Conservation (phyloP, 2,797 vertebrate species). For the Corythornis leucogaster region DNA sequence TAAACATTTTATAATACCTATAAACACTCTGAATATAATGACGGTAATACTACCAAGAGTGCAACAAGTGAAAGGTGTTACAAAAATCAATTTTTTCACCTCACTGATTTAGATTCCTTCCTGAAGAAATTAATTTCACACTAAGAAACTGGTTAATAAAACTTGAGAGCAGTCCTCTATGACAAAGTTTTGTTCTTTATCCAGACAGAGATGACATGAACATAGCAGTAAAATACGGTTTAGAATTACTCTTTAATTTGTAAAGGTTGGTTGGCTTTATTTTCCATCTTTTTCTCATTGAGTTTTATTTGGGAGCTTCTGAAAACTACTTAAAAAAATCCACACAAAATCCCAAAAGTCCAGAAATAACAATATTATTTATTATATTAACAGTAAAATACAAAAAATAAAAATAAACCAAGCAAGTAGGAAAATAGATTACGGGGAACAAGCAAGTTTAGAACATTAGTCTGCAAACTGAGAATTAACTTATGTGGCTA, state of each 20-base stretch:
- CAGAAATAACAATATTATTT: background rate
- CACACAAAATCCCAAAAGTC: background rate
- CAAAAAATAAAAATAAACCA: background rate
- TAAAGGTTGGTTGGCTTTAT: background rate
- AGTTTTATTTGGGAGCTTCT: background rate
- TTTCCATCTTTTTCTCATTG: background rate
- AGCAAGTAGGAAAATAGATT: background rate
- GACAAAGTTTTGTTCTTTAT: constrained; percentile 26
- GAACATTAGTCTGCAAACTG: too few species aligned
- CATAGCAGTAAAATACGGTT: background rate
- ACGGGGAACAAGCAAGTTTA: too few species aligned
- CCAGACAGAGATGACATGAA: background rate
- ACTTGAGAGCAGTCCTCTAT: constrained; percentile 35
- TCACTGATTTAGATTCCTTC: constrained; percentile 64
- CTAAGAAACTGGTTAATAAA: constrained; percentile 69
- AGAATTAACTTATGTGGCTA: background rate
- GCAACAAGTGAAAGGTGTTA: constrained; percentile 67
- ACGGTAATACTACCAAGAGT: constrained; percentile 66
- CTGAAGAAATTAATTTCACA: constrained; percentile 77
- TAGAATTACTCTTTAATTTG: background rate
- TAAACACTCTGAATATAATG: constrained; percentile 73
- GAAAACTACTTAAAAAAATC: background rate
- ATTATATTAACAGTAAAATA: background rate
- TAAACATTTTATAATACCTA: constrained; percentile 76
- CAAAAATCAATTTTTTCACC: constrained; percentile 77